Evolutionary conservation across 2,113 vertebrate genomes (phyloP), one percentile per base, ranked within the genome.

Genomic region (Dicerorhinus sumatrensis): DNA sequence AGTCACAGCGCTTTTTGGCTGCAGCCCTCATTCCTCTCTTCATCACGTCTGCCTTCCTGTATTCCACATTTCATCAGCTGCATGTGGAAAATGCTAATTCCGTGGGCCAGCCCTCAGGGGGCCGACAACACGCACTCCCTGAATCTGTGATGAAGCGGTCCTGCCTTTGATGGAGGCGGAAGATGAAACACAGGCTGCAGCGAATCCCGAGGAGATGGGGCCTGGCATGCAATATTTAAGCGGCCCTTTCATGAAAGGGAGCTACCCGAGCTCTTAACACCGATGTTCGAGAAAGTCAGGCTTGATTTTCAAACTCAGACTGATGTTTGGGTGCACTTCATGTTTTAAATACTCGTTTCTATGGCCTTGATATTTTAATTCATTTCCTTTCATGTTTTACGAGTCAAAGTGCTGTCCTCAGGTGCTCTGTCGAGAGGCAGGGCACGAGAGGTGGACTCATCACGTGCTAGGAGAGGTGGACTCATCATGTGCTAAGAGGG

Each of bases 201-300:
- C 65, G 90, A 96, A 86, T 98, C 97, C 98, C 89, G 76, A 94
- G 96, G 98, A 98, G 98, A 97, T 93, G 97, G 98, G 95, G 97
- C 93, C 98, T 48, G 58, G 90, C 97, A 98, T 98, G 96, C 97
- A 98, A 98, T 98, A 98, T 98, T 98, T 98, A 98, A 98, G 97
- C n/a, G 51, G 98, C 95, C 93, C 85, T 89, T 97, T 98, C 97
- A 98, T 97, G 98, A 98, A 97, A 94, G 89, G 98, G 83, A 97
- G 93, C 94, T 91, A 70, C 95, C 89, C 92, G 65, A 89, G 95
- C 92, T 95, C 79, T 97, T 97, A 97, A 97, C 98, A 98, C 94
- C 75, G 25, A 94, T 95, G 95, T 90, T 93, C 54, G 23, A 92
- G 96, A 27, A 69, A 98, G 95, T 96, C 83, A 81, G 95, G 86